phyloP scores from a whole-genome alignment of 2,113 vertebrate genomes.

The Rhinoderma darwinii region DNA sequence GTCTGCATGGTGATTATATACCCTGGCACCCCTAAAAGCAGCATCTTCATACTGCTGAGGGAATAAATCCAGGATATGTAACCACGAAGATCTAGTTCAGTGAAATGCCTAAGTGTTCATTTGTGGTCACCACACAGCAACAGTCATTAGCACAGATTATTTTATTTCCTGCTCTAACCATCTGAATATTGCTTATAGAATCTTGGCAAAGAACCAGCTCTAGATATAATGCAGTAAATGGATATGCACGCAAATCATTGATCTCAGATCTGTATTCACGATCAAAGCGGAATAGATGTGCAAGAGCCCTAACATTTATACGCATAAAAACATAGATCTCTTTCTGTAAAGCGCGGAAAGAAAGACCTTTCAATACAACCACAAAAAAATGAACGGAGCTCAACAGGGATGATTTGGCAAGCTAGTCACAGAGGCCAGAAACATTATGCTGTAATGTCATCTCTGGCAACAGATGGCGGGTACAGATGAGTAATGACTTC shows the following conservation, averaged over 20 bases:
- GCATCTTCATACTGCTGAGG: neutral
- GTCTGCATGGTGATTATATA: too few species aligned
- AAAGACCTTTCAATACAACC: neutral
- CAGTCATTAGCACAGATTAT: too few species aligned
- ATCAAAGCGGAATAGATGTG: too few species aligned
- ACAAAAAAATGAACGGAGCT: neutral
- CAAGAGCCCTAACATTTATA: neutral
- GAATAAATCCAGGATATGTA: neutral
- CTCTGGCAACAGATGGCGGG: constrained; percentile 38
- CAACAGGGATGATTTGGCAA: neutral
- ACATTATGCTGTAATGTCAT: constrained; percentile 33
- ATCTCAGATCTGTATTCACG: too few species aligned
- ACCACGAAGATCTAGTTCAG: neutral
- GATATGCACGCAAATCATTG: too few species aligned
- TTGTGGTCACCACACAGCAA: neutral
- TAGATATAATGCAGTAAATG: neutral
- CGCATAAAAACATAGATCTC: too few species aligned
- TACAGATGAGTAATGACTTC: constrained; percentile 33
- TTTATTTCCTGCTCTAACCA: neutral
- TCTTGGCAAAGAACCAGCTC: neutral
- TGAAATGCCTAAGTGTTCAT: neutral
- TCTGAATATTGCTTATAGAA: neutral
- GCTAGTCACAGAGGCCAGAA: neutral
- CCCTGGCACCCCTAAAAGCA: too few species aligned
- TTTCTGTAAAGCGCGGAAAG: neutral